Conservation (phyloP, 2,888 invertebrate species). For the Agrotis ipsilon region DNA sequence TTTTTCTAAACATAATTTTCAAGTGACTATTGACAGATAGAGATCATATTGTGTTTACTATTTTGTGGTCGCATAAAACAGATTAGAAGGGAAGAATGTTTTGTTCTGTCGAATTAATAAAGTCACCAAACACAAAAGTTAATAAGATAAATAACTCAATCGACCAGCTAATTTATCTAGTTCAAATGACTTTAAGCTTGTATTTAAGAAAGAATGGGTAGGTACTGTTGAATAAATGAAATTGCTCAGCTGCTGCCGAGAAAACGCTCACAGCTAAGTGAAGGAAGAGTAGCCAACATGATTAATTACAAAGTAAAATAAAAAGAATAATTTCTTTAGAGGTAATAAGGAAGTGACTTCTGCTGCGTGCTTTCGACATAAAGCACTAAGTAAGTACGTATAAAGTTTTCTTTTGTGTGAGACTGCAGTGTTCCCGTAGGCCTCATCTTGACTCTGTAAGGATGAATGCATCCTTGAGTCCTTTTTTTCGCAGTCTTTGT, state of each 20-base stretch:
- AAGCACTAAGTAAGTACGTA: slow-evolving; percentile 50
- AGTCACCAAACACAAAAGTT: slow-evolving; percentile 24
- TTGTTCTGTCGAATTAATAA: too few species aligned
- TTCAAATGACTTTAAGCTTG: slow-evolving; percentile 72
- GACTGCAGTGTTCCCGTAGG: slow-evolving; percentile 58
- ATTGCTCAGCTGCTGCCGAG: slow-evolving; percentile 75
- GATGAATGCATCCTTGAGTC: slow-evolving; percentile 61
- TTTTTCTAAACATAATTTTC: too few species aligned
- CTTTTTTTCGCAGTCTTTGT: slow-evolving; percentile 47
- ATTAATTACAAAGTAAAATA: slow-evolving; percentile 81
- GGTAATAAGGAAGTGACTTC: slow-evolving; percentile 60
- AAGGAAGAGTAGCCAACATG: slow-evolving; percentile 75
- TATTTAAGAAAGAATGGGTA: slow-evolving; percentile 71
- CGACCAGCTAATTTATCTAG: slow-evolving; percentile 71
- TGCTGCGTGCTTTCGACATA: slow-evolving; percentile 36
- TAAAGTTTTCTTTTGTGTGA: slow-evolving; percentile 63
- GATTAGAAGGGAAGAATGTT: too few species aligned
- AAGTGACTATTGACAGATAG: too few species aligned
- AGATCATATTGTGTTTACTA: too few species aligned
- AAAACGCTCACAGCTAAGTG: slow-evolving; percentile 71
- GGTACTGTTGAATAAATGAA: slow-evolving; percentile 76
- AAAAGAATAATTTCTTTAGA: slow-evolving; percentile 66
- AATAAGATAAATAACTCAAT: slow-evolving; percentile 51
- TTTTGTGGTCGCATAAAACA: too few species aligned
- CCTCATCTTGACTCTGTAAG: slow-evolving; percentile 59